A percentile compares a stretch with the other conserved stretches of the same genome.
Conservation (phyloP, 2,113 vertebrate species). For the Alectura lathami region DNA sequence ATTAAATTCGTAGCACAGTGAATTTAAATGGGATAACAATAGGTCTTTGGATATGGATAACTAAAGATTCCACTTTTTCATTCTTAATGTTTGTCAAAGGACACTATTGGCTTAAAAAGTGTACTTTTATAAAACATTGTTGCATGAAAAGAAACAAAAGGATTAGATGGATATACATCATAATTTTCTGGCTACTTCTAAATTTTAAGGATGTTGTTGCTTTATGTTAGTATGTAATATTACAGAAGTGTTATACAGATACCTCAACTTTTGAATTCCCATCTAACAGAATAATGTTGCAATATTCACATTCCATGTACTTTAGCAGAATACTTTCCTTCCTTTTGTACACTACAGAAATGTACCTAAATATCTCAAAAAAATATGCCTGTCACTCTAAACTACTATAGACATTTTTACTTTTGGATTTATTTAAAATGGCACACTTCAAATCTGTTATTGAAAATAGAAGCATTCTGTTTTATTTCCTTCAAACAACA, state of each 20-base stretch:
- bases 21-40: neutral
- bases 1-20: neutral
- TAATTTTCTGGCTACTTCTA: neutral
- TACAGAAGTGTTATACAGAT: neutral
- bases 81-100: neutral
- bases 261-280: neutral
- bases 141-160: neutral
- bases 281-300: neutral
- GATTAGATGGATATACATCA: neutral
- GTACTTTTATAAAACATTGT: neutral
- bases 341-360: neutral
- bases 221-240: neutral
- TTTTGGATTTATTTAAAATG: neutral
- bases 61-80: neutral
- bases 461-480: neutral
- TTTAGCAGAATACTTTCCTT: neutral
- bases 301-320: neutral
- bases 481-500: neutral
- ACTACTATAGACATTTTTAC: neutral
- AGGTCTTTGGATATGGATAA: neutral
- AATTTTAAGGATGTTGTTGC: neutral
- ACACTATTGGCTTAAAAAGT: neutral
- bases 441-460: neutral
- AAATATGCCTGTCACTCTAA: neutral
- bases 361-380: neutral